Conservation (phyloP, 2,113 vertebrate species). For the Heterotis niloticus region DNA sequence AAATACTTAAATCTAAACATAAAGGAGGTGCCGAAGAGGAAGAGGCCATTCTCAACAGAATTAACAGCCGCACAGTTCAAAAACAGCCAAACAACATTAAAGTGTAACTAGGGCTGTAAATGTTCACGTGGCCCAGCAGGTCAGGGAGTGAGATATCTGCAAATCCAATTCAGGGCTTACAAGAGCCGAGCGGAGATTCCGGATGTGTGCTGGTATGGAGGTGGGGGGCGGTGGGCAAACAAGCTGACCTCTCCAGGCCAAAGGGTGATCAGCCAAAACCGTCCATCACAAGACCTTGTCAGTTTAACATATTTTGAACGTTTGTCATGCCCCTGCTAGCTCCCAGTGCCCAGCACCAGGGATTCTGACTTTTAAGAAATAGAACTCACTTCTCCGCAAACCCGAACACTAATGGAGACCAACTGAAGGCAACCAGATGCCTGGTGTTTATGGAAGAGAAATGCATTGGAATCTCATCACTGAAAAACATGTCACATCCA, state of each 20-base stretch:
- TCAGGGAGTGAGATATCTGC: constrained; percentile 29
- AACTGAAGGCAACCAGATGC: constrained; percentile 53
- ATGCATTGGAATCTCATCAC: constrained; percentile 54
- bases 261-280: constrained; percentile 55
- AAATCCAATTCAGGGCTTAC: not conserved
- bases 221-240: constrained; percentile 47
- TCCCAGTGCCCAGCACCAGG: constrained; percentile 47
- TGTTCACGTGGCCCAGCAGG: constrained; percentile 1
- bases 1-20: constrained; percentile 43
- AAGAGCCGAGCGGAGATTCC: constrained; percentile 33
- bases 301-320: constrained; percentile 38
- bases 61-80: not conserved
- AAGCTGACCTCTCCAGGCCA: constrained; percentile 55
- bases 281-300: constrained; percentile 22
- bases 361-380: constrained; percentile 41
- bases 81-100: not conserved
- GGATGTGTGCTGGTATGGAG: constrained; percentile 43
- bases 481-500: constrained; percentile 59
- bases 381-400: constrained; percentile 44
- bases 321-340: constrained; percentile 57
- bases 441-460: constrained; percentile 53
- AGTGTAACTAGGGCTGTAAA: not conserved
- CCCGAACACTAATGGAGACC: constrained; percentile 41
- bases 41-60: not conserved
- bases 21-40: not conserved